Base-by-base conservation (phyloP, 2,797 vertebrate genomes). In the Brachyrhaphis roseni region DNA sequence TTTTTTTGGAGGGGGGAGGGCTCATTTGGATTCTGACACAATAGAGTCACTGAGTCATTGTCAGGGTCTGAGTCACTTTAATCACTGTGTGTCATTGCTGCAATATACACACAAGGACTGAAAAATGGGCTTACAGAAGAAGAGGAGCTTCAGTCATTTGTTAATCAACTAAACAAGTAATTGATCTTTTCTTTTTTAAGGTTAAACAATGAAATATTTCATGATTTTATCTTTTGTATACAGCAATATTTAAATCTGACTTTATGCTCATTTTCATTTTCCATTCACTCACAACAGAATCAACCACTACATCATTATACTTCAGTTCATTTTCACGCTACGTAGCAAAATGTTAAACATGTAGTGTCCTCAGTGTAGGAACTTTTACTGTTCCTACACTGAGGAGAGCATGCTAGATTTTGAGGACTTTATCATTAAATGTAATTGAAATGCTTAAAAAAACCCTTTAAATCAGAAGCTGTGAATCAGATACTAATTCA, bases 11-110 rank as follows among this genome's bases (percentile, higher is more conserved):
- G 18, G 8, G 11, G 41, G 46, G 43, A 20, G 34, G 5, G 28
- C 49, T 75, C 34, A 36, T 71, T 75, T 28, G 72, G 31, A 45
- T 53, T n/a, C 43, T 68, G 39, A 64, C 46, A 77, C 70, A 81
- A 51, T 72, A 28, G 59, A 73, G 46, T 49, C 71, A 66, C 49
- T 72, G 68, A 68, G 68, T 76, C 46, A 79, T 73, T 79, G 77
- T 82, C 49, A 71, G 62, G 46, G 66, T 64, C 74, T 79, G 74
- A 78, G 77, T 76, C 79, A 81, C 79, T 51, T 20, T 15, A 70
- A 76, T 78, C 66, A 20, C 36, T 16, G 51, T 62, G 49, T 71
- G 49, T 71, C n/a, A 72, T 39, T 76, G 75, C 31, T 70, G n/a
- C 75, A 81, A 66, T 45, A 66, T 1, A 72, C 70, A 31, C 28